phyloP scores from a whole-genome alignment of 2,797 vertebrate genomes.

The Loriculus beryllinus region DNA sequence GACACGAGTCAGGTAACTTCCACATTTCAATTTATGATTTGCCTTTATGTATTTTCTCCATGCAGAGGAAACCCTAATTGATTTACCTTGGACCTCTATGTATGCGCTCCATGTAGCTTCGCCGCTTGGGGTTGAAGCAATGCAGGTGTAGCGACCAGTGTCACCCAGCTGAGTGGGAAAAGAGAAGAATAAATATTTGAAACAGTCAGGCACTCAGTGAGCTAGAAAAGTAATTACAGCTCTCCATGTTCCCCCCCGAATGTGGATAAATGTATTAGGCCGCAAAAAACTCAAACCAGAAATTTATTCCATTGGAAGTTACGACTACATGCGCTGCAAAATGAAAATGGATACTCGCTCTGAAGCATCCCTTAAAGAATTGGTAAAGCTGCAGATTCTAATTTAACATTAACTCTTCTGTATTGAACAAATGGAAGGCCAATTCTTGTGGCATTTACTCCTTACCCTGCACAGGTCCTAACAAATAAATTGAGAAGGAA shows the following conservation, averaged over 20 bases:
- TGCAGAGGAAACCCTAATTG: neutral
- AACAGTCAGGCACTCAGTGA: conserved; percentile 51
- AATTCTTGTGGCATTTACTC: neutral
- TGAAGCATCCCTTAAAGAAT: neutral
- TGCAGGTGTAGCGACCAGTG: conserved; percentile 92
- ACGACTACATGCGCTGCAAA: neutral
- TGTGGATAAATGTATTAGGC: conserved; percentile 19
- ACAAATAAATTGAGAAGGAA: neutral
- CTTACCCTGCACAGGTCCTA: neutral
- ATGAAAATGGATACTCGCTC: neutral
- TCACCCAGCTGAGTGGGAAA: conserved; percentile 85
- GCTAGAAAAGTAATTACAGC: conserved; percentile 64
- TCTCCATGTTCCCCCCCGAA: conserved; percentile 12
- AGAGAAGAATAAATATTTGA: conserved; percentile 61
- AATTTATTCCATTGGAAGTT: neutral
- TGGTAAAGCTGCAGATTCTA: neutral
- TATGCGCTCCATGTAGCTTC: conserved; percentile 95
- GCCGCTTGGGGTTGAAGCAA: conserved; percentile 92
- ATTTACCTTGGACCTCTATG: conserved; percentile 94
- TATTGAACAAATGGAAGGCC: neutral
- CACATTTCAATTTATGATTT: neutral
- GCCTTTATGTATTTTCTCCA: neutral
- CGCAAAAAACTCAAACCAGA: neutral
- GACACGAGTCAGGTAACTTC: neutral
- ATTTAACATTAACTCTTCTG: neutral